Percentiles rank a stretch among this genome's conserved stretches.
Conservation (phyloP, 2,113 vertebrate genomes). For the Antechinus flavipes region DNA sequence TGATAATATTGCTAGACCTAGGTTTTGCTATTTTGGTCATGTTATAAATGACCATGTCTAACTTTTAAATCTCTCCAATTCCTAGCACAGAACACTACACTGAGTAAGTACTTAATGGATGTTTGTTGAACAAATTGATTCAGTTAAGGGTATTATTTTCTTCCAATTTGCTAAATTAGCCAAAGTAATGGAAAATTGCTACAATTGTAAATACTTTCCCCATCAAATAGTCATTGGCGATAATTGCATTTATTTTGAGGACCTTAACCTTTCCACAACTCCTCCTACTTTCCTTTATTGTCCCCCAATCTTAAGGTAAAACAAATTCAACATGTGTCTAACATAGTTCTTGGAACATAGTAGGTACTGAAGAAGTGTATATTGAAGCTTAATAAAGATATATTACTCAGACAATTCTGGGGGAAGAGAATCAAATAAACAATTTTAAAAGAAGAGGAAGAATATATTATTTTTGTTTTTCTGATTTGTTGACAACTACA, state of each 20-base stretch:
- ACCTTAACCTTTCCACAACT: conserved; percentile 16
- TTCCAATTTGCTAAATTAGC: conserved; percentile 43
- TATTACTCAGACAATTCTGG: conserved; percentile 40
- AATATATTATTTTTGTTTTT: conserved; percentile 59
- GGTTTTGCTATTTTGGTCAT: conserved; percentile 35
- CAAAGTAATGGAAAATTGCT: conserved; percentile 53
- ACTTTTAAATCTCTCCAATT: neutral
- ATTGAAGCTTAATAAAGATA: neutral
- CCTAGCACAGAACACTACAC: neutral
- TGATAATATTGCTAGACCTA: conserved; percentile 42
- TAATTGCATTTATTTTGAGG: conserved; percentile 12
- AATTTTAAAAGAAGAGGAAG: conserved; percentile 27
- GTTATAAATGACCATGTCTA: conserved; percentile 9
- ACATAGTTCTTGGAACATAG: neutral
- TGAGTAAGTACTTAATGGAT: neutral
- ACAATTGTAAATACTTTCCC: conserved; percentile 4
- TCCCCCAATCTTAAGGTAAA: conserved; percentile 27
- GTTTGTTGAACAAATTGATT: neutral
- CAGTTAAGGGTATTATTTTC: conserved; percentile 47
- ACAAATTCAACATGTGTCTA: conserved; percentile 10
- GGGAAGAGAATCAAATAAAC: conserved; percentile 40
- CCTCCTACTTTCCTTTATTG: conserved; percentile 17
- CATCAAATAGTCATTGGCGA: conserved; percentile 17
- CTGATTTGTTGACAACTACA: conserved; percentile 15
- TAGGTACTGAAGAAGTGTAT: neutral